Base-by-base conservation (phyloP, 2,113 vertebrate genomes). In the Cyanoramphus novaezelandiae region DNA sequence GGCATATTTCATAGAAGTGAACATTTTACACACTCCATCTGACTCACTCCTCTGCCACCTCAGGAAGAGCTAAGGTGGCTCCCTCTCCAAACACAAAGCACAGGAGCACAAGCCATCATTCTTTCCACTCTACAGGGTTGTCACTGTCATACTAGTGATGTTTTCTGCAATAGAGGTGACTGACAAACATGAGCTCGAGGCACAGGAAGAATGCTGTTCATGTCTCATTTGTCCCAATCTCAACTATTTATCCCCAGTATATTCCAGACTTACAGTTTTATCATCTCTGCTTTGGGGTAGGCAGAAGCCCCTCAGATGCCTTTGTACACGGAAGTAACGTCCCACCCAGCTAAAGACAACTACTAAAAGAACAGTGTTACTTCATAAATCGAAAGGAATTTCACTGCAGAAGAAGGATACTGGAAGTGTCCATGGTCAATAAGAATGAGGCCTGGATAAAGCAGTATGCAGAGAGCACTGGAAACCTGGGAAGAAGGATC, bases 401-500 rank as follows among this genome's bases (percentile, higher is more conserved):
- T 35, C 84, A 60, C 19, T 71, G 46, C 78, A 91, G 25, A 80
- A 49, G 37, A 99, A 99, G 99, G 99, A 99, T 99, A 99, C 98
- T 99, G 99, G 97, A 99, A 99, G 97, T 99, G 99, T 39, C 99
- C 99, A 3, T 99, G 98, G 98, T 99, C 99, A 7, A 99, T 99
- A 46, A 99, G 98, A 97, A 99, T 99, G 39, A 99, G 98, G 72
- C 99, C 99, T 67, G 99, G 99, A 94, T 99, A 99, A 35, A 99
- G 98, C 92, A 99, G 96, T 82, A 99, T 98, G 93, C 99, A 99
- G 57, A 99, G 94, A 69, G 98, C 95, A 86, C 84, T 98, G 53
- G 98, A 98, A 78, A 98, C 97, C 99, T 99, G 92, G 46, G 84
- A 80, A 68, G 27, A 80, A 70, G 71, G 63, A 72, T 57, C 35